Conservation (phyloP, 2,113 vertebrate species). For the Psilopogon haemacephalus region DNA sequence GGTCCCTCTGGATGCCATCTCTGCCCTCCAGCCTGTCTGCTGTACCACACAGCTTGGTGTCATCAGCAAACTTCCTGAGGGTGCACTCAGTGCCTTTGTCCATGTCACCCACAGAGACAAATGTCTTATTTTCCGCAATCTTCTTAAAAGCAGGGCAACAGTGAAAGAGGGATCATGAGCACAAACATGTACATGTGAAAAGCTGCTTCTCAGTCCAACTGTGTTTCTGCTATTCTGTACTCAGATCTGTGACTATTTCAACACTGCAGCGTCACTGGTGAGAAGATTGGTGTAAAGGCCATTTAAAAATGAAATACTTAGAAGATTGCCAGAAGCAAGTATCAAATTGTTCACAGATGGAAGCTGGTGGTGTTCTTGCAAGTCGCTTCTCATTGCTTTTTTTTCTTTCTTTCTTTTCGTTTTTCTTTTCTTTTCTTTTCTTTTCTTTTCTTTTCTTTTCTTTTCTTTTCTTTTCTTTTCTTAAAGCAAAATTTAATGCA, state of each 20-base stretch:
- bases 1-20: too few relatives aligned
- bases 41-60: too few relatives aligned
- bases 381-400: slow-evolving; percentile 45
- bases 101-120: too few relatives aligned
- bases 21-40: too few relatives aligned
- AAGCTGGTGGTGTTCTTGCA: slow-evolving; percentile 32
- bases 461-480: too few relatives aligned
- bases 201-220: neutral
- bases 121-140: neutral
- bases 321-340: slow-evolving; percentile 44
- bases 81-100: too few relatives aligned
- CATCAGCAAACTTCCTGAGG: too few relatives aligned
- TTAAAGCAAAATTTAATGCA: slow-evolving; percentile 12
- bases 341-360: slow-evolving; percentile 62
- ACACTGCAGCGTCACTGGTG: neutral
- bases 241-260: slow-evolving; percentile 20
- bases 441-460: too few relatives aligned
- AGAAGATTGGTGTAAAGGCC: slow-evolving; percentile 32
- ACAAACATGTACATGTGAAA: neutral
- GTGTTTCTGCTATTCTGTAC: neutral
- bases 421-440: too few relatives aligned
- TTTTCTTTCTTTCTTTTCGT: too few relatives aligned
- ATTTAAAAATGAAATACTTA: slow-evolving; percentile 46
- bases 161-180: neutral
- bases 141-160: neutral